Evolutionary conservation across 2,113 vertebrate species (phyloP), one percentile per base, ranked within the genome.

Genomic region (Hippocampus barbouri): DNA sequence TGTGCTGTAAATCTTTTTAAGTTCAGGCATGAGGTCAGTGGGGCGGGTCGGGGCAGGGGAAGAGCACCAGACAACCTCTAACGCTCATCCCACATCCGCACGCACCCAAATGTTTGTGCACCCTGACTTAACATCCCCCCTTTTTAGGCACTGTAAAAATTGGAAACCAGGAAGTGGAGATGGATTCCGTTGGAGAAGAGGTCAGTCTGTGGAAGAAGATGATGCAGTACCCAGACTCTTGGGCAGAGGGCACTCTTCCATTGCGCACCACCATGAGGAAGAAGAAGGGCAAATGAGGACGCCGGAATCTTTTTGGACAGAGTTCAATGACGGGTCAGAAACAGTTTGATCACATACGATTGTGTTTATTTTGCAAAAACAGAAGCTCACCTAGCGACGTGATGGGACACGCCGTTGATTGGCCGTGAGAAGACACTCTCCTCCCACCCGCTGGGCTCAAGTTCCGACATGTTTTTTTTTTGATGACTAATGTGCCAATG

Each of bases 151-250:
- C 86, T 70, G 89, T 94, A 77, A 90, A 91, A 1, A 93, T 92
- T 45, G 90, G 93, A 79, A 88, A 90, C 47, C 91, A 93, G 64
- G 94, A 96, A 78, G 93, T 95, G 93, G 94, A 94, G 85, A 94
- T 94, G 91, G 96, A 98, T 80, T 98, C 96, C 0, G 90, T 80
- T 0, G 96, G 94, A 0, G 97, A 99, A 86, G 97, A 99, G 87
- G 90, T 95, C 70, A 94, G 91, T 76, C 89, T 99, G 67, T 99
- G 97, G 97, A 90, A 94, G 90, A 98, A 97, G 89, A 98, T 99
- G 96, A 83, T 94, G 86, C 95, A 96, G 87, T 99, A 96, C 84
- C 97, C 96, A 0, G 96, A 95, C 79, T 98, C 97, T 0, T 98
- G 97, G 96, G 97, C 96, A 2, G 97, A 99, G 93, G 97, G 97